phyloP scores from a whole-genome alignment of 2,113 vertebrate species.

The Brachyhypopomus gauderio region DNA sequence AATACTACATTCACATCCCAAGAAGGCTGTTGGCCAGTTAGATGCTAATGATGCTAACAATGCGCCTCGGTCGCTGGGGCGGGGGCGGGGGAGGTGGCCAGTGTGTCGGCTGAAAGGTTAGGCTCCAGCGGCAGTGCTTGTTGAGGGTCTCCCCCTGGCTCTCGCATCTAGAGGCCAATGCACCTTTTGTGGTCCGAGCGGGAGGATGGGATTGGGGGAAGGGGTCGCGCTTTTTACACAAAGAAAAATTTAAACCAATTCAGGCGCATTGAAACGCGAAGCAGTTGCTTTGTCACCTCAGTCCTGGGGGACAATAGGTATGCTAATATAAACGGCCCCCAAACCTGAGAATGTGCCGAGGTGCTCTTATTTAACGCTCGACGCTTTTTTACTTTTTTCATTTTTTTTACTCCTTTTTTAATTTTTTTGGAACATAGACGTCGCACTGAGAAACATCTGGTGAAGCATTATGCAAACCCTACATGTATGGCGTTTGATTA shows the following conservation, averaged over 20 bases:
- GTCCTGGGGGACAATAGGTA: conserved; percentile 64
- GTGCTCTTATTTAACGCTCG: conserved; percentile 60
- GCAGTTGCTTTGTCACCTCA: conserved; percentile 67
- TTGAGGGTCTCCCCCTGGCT: conserved; percentile 43
- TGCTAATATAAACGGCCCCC: conserved; percentile 68
- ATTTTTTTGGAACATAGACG: neutral
- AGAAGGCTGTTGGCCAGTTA: neutral
- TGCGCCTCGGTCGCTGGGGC: conserved; percentile 21
- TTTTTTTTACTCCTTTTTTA: neutral
- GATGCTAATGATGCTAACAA: conserved; percentile 35
- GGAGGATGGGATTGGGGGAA: conserved; percentile 36
- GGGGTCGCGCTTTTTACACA: conserved; percentile 60
- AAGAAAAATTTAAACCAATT: conserved; percentile 71
- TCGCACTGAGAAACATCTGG: conserved; percentile 48
- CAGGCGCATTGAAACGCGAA: conserved; percentile 67
- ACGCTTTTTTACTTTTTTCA: conserved; percentile 36
- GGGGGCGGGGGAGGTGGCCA: too few species aligned
- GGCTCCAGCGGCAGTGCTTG: neutral
- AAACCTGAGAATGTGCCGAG: conserved; percentile 61
- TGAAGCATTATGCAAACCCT: conserved; percentile 38
- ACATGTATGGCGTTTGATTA: conserved; percentile 24
- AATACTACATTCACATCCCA: neutral
- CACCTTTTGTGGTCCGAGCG: conserved; percentile 57
- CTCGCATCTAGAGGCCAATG: conserved; percentile 55
- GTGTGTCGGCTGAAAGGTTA: too few species aligned